phyloP scores from a whole-genome alignment of 2,797 vertebrate species.

The Aeoliscus strigatus region DNA sequence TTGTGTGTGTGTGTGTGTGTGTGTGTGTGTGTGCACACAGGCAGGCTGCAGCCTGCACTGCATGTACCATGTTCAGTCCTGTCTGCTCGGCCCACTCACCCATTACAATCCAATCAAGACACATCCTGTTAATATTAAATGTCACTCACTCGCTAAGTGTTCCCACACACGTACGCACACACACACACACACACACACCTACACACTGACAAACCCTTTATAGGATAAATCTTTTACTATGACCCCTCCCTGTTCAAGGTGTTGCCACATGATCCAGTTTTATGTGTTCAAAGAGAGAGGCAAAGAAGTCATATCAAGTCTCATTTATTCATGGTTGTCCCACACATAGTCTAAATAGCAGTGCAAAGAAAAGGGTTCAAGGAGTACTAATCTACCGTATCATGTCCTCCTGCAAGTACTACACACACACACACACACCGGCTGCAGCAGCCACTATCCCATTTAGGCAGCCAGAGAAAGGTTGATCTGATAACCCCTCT shows the following conservation, averaged over 20 bases:
- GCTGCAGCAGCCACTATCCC: constrained; percentile 39
- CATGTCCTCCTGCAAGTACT: not conserved
- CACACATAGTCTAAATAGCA: no score
- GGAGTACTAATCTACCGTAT: not conserved
- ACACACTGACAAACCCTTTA: no score
- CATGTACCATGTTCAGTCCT: constrained; percentile 28
- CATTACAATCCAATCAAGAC: constrained; percentile 35
- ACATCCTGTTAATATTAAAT: constrained; percentile 40
- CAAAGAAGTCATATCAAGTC: constrained; percentile 1
- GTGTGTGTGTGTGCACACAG: constrained; percentile 3
- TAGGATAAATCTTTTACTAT: not conserved
- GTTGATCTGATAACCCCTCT: constrained; percentile 57
- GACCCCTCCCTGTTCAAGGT: constrained; percentile 1
- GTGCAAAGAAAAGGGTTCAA: no score
- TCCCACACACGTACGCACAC: constrained; percentile 14
- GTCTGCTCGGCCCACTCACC: constrained; percentile 35
- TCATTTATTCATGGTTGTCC: no score
- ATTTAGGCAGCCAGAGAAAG: constrained; percentile 42
- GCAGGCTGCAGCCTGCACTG: constrained; percentile 53
- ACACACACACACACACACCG: not conserved
- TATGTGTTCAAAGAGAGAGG: no score
- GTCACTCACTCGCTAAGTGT: constrained; percentile 15
- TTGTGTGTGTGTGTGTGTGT: constrained; percentile 1
- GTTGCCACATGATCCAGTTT: constrained; percentile 11
- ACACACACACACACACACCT: not conserved